phyloP scores from a whole-genome alignment of 2,113 vertebrate genomes.

The Baryphthengus martii region DNA sequence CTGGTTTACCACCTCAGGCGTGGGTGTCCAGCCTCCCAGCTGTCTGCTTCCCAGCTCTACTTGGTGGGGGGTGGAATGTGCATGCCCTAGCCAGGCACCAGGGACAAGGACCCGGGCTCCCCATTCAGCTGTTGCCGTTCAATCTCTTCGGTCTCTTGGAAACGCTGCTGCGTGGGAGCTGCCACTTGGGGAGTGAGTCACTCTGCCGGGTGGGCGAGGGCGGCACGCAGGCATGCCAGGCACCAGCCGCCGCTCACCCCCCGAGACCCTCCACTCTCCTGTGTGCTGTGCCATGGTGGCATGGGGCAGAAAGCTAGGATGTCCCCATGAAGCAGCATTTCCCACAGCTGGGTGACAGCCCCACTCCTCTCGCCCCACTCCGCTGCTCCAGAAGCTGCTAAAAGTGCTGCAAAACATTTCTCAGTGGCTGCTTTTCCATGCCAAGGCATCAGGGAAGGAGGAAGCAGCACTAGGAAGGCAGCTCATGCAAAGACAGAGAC shows the following conservation, averaged over 20 bases:
- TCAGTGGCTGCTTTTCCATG: neutral
- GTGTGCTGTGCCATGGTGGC: rapidly evolving
- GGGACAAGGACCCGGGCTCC: neutral
- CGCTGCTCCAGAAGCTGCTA: rapidly evolving
- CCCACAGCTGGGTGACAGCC: neutral
- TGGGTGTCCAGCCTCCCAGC: neutral
- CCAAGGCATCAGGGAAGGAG: neutral
- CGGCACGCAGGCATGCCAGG: neutral
- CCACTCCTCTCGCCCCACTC: rapidly evolving
- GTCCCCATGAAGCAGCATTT: rapidly evolving
- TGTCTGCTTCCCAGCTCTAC: rapidly evolving
- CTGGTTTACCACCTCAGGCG: rapidly evolving
- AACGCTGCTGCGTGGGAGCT: slow-evolving; percentile 21
- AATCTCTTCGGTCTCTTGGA: neutral
- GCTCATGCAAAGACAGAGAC: neutral
- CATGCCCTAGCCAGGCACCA: rapidly evolving
- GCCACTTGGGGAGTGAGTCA: neutral
- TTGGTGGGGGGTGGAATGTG: rapidly evolving
- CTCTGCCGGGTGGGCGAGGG: neutral
- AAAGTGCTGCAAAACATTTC: rapidly evolving
- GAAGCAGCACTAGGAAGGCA: neutral
- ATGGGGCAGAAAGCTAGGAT: neutral
- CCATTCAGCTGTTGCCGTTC: neutral
- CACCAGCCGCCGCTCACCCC: neutral
- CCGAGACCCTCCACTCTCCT: rapidly evolving